A percentile compares a stretch with the other conserved stretches of the same genome.
These are phyloP conservation scores for Argyresthia goedartella DNA, from an alignment of 2,888 invertebrate genomes.

Conservation along the genomic window DNA sequence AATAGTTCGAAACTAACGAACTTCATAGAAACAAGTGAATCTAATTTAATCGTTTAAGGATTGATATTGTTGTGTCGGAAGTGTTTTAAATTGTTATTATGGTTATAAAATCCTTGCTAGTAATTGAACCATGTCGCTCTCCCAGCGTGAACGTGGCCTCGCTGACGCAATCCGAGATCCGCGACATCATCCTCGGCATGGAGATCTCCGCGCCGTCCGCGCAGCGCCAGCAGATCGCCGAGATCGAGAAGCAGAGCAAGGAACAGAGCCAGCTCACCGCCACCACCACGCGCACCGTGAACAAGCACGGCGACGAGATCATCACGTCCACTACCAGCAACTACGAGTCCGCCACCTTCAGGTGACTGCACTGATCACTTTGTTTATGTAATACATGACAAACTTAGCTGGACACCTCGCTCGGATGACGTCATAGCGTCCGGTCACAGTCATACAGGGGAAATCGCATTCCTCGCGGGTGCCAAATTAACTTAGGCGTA, in stretches of 20 bases:
- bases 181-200: constrained; percentile 99
- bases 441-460: too few relatives aligned
- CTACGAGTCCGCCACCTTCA: constrained; percentile 98
- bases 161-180: constrained; percentile 98
- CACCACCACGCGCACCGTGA: constrained; percentile 97
- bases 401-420: too few relatives aligned
- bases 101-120: too few relatives aligned
- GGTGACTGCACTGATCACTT: constrained; percentile 23
- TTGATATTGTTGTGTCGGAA: too few relatives aligned
- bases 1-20: too few relatives aligned
- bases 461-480: too few relatives aligned
- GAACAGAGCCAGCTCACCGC: constrained; percentile 98
- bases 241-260: constrained; percentile 99
- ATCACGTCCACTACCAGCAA: constrained; percentile 99
- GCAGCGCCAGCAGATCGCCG: constrained; percentile 98
- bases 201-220: constrained; percentile 99
- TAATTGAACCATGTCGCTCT: too few relatives aligned
- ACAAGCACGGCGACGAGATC: constrained; percentile 99
- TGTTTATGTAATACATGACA: neutral
- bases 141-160: constrained; percentile 96
- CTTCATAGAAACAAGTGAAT: too few relatives aligned
- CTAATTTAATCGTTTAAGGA: too few relatives aligned
- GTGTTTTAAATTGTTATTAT: too few relatives aligned
- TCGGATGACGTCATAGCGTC: too few relatives aligned
- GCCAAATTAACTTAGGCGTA: too few relatives aligned